A percentile compares a stretch with the other conserved stretches of the same genome.
phyloP scores from a whole-genome alignment of 1,140 invertebrate genomes.

The Microplitis demolitor region DNA sequence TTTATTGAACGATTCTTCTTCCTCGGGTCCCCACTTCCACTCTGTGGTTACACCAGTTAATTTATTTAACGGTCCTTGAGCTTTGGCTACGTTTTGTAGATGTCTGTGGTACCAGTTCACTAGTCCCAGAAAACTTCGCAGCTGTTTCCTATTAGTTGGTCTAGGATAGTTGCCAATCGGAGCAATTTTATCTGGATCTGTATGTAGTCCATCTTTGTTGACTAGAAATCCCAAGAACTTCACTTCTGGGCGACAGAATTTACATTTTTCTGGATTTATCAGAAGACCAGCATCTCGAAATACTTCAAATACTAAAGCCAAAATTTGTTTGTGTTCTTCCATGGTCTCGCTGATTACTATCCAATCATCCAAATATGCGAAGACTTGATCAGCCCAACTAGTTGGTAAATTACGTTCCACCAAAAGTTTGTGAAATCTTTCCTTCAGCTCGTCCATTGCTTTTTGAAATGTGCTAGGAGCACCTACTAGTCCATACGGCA shows the following conservation, averaged over 20 bases:
- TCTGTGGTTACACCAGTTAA: not conserved
- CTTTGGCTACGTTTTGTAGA: not conserved
- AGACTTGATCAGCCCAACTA: not conserved
- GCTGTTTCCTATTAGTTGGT: not conserved
- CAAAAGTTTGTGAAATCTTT: too few relatives aligned
- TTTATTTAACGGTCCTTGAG: slow-evolving; percentile 3
- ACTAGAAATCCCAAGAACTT: slow-evolving; percentile 16
- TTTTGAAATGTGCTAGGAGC: too few relatives aligned
- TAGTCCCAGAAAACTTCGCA: not conserved
- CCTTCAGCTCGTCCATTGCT: too few relatives aligned
- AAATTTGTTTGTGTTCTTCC: slow-evolving; percentile 10
- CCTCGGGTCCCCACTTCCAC: slow-evolving; percentile 12
- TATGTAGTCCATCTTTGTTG: not conserved
- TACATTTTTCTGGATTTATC: slow-evolving; percentile 7
- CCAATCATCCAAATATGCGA: slow-evolving; percentile 19
- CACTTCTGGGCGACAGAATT: not conserved
- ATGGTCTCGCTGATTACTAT: slow-evolving; percentile 3
- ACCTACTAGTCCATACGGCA: too few relatives aligned
- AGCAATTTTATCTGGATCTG: slow-evolving; percentile 10
- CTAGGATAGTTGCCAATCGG: not conserved
- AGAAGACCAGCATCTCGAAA: slow-evolving; percentile 5
- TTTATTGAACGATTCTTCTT: not conserved
- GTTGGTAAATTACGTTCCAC: too few relatives aligned
- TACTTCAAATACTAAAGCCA: not conserved
- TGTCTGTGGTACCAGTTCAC: slow-evolving; percentile 18